Evolutionary conservation across 2,888 invertebrate genomes (phyloP), one percentile per base, ranked within the genome.

Genomic region (Antheraea yamamai): DNA sequence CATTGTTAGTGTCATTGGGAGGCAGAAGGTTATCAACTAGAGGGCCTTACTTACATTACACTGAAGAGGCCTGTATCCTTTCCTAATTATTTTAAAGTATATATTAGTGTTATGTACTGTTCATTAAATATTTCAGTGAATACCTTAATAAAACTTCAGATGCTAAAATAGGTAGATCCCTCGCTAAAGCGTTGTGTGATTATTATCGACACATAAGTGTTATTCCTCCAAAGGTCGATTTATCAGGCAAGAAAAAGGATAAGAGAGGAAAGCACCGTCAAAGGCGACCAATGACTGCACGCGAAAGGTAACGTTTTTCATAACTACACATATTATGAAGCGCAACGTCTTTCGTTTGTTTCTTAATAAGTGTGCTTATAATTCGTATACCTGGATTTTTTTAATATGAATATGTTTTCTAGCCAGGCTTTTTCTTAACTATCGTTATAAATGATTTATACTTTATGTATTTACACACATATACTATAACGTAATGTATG

Each of bases 21-120:
- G 99, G 99, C n/a, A 97, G 98, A 84, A 96, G 96, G 84, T 91
- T 97, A 23, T 96, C 96, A 74, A 96, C 96, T 72, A 95, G 96
- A 6, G 96, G 97, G 74, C 96, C 96, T 1, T 95, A 97, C 76
- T 95, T 98, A 76, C 97, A 98, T 55, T 99, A 99, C 88, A 99
- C 98, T 64, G 99, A 99, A 95, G 98, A 99, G 83, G 97, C 97
- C 81, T 99, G 99, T 99, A 98, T 98, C 98, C 97, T 97, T 93
- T 88, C 14, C 26, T 16, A 66, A 16, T 26, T 16, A 66, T 66
- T 66, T 66, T 30, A 6, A 26, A 61, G 26, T 30, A 30, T 16
- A 26, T 61, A 23, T 6, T 58, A n/a, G 61, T 6, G 10, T n/a
- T 23, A 61, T n/a, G 61, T 8, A n/a, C 23, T n/a, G 58, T 1